phyloP scores from a whole-genome alignment of 2,113 vertebrate species.

The Bothrops jararaca region DNA sequence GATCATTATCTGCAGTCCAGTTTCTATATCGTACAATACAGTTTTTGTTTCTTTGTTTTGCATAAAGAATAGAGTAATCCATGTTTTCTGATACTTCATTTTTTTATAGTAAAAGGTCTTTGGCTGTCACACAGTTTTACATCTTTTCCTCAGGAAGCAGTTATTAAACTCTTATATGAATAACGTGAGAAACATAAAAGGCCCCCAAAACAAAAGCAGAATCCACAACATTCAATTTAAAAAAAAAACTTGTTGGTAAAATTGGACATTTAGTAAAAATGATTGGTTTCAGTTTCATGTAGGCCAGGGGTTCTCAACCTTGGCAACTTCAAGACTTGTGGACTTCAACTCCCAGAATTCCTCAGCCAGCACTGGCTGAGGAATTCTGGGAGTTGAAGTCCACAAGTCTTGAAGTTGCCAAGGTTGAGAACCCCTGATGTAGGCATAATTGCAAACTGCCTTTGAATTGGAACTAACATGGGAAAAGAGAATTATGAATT shows the following conservation, averaged over 20 bases:
- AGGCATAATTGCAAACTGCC: not conserved
- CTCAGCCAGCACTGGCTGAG: too few relatives aligned
- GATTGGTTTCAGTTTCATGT: not conserved
- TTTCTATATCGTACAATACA: not conserved
- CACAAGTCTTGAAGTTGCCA: too few relatives aligned
- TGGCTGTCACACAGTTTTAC: not conserved
- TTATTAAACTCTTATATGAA: not conserved
- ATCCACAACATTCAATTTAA: not conserved
- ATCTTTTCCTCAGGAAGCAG: not conserved
- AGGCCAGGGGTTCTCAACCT: too few relatives aligned
- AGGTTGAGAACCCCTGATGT: too few relatives aligned
- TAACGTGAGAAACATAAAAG: not conserved
- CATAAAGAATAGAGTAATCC: not conserved
- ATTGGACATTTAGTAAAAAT: not conserved
- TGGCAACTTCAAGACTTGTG: too few relatives aligned
- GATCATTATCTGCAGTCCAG: not conserved
- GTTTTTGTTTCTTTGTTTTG: not conserved
- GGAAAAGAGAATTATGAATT: not conserved
- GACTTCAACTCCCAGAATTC: too few relatives aligned
- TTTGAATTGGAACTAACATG: not conserved
- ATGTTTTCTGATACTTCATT: not conserved
- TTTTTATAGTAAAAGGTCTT: not conserved
- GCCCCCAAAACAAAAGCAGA: not conserved
- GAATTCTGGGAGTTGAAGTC: too few relatives aligned
- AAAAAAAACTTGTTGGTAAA: not conserved